Conservation (phyloP, 1,140 invertebrate species). For the Drosophila seguyi region DNA sequence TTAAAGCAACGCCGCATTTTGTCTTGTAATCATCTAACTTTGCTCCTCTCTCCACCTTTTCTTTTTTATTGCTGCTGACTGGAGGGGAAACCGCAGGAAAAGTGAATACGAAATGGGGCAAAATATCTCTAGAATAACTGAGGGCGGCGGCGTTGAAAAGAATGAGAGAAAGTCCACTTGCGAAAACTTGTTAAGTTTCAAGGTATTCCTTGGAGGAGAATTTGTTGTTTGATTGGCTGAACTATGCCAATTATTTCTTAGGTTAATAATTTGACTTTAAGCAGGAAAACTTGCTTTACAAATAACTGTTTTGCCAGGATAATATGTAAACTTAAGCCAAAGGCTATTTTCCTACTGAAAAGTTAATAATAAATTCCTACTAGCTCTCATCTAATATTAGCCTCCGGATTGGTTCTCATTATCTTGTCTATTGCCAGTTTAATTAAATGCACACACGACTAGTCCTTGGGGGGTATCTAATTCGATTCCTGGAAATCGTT, state of each 20-base stretch:
- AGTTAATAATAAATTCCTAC: no score
- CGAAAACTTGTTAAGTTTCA: slow-evolving; percentile 25
- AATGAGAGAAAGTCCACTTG: slow-evolving; percentile 5
- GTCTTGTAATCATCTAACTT: slow-evolving; percentile 67
- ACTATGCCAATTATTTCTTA: slow-evolving; percentile 9
- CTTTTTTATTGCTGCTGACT: slow-evolving; percentile 27
- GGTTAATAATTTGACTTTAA: neutral
- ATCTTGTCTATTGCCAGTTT: slow-evolving; percentile 10
- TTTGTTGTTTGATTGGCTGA: slow-evolving; percentile 6
- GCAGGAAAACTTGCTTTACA: no score
- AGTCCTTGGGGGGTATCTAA: neutral
- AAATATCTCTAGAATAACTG: slow-evolving; percentile 12
- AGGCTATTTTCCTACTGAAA: neutral
- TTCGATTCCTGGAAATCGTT: slow-evolving; percentile 23
- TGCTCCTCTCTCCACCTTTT: slow-evolving; percentile 12
- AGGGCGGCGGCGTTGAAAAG: neutral
- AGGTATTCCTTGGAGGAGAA: slow-evolving; percentile 13
- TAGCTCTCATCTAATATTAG: neutral
- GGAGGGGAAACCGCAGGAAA: slow-evolving; percentile 19
- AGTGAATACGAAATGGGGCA: slow-evolving; percentile 12
- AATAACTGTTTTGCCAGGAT: neutral
- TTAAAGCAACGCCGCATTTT: slow-evolving; percentile 68
- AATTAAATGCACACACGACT: slow-evolving; percentile 32
- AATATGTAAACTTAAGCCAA: neutral
- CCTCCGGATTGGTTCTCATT: slow-evolving; percentile 2